These are phyloP conservation scores for Sprattus sprattus DNA, from an alignment of 2,113 vertebrate genomes.

Conservation along the genomic window DNA sequence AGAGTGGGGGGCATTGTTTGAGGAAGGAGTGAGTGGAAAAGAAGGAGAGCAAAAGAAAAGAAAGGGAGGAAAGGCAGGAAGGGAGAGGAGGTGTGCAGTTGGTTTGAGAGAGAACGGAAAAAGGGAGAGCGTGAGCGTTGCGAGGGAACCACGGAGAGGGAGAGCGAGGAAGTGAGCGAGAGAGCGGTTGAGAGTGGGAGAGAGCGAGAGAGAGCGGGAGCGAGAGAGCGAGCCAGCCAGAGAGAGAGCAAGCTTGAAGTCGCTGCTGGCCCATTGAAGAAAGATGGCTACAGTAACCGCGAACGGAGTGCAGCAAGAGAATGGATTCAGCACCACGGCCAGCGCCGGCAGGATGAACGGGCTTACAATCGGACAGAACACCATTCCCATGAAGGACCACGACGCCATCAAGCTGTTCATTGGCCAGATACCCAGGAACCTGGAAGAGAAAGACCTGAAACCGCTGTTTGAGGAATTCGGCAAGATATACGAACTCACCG, in stretches of 20 bases:
- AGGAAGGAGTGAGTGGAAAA: slow-evolving; percentile 9
- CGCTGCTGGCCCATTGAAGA: slow-evolving; percentile 49
- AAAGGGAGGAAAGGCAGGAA: background rate
- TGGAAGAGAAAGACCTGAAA: slow-evolving; percentile 97
- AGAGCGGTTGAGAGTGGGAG: slow-evolving; percentile 45
- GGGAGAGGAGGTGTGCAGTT: slow-evolving; percentile 34
- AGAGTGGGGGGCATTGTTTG: slow-evolving; percentile 21
- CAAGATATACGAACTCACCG: slow-evolving; percentile 98
- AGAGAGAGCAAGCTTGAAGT: slow-evolving; percentile 37
- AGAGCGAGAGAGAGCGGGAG: slow-evolving; percentile 38
- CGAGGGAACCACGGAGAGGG: slow-evolving; percentile 31
- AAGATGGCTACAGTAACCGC: slow-evolving; percentile 82
- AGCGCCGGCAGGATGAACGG: slow-evolving; percentile 90
- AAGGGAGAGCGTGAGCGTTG: slow-evolving; percentile 33
- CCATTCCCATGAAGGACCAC: slow-evolving; percentile 97
- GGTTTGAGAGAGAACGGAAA: slow-evolving; percentile 39
- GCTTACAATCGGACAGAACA: slow-evolving; percentile 80
- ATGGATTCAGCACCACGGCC: slow-evolving; percentile 87
- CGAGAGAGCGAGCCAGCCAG: slow-evolving; percentile 32
- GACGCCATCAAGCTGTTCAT: slow-evolving; percentile 99
- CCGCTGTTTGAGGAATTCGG: slow-evolving; percentile 98
- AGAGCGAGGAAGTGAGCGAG: slow-evolving; percentile 46
- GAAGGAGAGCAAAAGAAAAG: slow-evolving; percentile 15
- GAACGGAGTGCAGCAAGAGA: slow-evolving; percentile 81
- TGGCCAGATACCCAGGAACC: slow-evolving; percentile 94